Percentiles rank a stretch among this genome's conserved stretches.
phyloP scores from a whole-genome alignment of 2,888 invertebrate genomes.

The Parnassius glacialis region DNA sequence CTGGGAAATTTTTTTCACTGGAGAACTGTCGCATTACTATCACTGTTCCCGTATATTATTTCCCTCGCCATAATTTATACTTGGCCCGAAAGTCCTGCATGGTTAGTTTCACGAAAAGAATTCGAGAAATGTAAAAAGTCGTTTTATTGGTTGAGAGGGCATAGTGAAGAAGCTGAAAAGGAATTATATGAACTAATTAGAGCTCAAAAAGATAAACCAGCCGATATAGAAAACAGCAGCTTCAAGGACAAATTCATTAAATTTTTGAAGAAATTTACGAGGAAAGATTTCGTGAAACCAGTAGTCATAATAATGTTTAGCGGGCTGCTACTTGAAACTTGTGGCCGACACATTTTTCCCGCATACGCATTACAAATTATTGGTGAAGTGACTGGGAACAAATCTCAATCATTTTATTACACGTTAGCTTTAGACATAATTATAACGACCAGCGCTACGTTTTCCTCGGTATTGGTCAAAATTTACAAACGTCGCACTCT shows the following conservation, averaged over 20 bases:
- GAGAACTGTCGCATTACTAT: constrained; percentile 46
- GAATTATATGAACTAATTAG: constrained; percentile 47
- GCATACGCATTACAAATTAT: constrained; percentile 58
- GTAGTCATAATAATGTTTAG: constrained; percentile 43
- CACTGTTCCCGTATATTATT: constrained; percentile 40
- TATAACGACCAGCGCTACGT: constrained; percentile 46
- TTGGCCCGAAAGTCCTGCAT: constrained; percentile 82
- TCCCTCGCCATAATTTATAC: constrained; percentile 54
- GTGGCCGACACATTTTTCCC: constrained; percentile 56
- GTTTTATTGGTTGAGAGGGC: constrained; percentile 75
- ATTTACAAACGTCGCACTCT: constrained; percentile 49
- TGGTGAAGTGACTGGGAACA: constrained; percentile 44
- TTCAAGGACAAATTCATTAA: constrained; percentile 26
- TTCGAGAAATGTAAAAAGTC: constrained; percentile 69
- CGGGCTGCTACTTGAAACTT: constrained; percentile 45
- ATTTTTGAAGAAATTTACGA: constrained; percentile 47
- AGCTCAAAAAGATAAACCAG: constrained; percentile 43
- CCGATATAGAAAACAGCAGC: constrained; percentile 26
- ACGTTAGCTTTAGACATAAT: constrained; percentile 51
- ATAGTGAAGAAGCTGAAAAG: constrained; percentile 32
- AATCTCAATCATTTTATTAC: constrained; percentile 46
- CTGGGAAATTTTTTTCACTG: constrained; percentile 44
- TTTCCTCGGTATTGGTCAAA: constrained; percentile 50
- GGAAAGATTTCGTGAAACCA: constrained; percentile 54
- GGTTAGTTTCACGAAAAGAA: constrained; percentile 76